Base-by-base conservation (phyloP, 1,140 invertebrate genomes). In the Lutraria rhynchaena region DNA sequence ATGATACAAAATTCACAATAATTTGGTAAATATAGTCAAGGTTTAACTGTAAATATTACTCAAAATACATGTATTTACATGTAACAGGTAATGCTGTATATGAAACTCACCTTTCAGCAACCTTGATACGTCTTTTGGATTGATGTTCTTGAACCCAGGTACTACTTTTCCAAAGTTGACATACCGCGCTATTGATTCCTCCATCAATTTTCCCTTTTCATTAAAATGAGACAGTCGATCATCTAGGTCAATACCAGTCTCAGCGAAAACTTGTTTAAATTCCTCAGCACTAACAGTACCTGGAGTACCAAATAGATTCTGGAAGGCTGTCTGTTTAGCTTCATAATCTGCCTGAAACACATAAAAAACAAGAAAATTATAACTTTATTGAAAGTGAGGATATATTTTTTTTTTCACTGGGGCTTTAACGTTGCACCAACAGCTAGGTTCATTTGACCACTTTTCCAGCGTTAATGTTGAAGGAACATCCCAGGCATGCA, bases 121-220 rank as follows among this genome's bases (percentile, higher is more conserved):
- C 37, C 57, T 80, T 27, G 76, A 51, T 19, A 80, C 76, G 37
- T 80, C 76, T 58, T 70, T 80, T 0, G 76, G 65, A 37, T 80
- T 80, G 2, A 80, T 27, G 19, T 37, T 65, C n/a, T 61, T 80
- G 53, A 80, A 80, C 9, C 76, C 76, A 37, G 76, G 76, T 2
- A 80, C 31, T 22, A 80, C 37, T 49, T 80, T 80, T 3, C 61
- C 65, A 60, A 67, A 80, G 55, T 80, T 80, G 63, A 80, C 65
- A 33, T 60, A 69, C 37, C 70, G 76, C 1, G 63, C 51, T 13
- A 80, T 80, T 31, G 15, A 22, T 31, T 80, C 63, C 37, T 80
- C 76, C 76, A 80, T 80, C 22, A 35, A 46, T 7, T 33, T 35
- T 0, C 76, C 76, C 46, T 80, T 80, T 15, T 33, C 27, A 29